These are phyloP conservation scores for Parnassius smintheus DNA, from an alignment of 2,888 invertebrate species.

Conservation along the genomic window DNA sequence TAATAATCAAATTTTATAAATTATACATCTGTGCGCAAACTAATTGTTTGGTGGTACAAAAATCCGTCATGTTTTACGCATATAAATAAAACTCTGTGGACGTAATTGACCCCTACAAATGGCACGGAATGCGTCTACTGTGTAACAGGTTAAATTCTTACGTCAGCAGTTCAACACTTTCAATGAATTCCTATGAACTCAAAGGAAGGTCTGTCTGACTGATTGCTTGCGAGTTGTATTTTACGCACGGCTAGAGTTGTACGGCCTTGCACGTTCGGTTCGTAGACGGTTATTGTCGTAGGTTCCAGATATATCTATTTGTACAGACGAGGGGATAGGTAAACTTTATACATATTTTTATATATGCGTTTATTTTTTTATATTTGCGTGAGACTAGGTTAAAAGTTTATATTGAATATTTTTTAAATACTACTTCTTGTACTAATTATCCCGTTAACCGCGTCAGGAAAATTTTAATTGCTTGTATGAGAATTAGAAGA, in stretches of 20 bases:
- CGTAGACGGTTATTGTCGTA: too few species aligned
- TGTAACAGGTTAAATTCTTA: constrained; percentile 64
- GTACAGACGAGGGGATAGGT: too few species aligned
- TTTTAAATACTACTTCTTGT: too few species aligned
- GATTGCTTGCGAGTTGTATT: constrained; percentile 27
- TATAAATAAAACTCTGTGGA: constrained; percentile 17
- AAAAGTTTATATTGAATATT: too few species aligned
- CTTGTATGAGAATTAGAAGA: too few species aligned
- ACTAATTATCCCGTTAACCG: too few species aligned
- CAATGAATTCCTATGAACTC: constrained; percentile 48
- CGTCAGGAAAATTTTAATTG: too few species aligned
- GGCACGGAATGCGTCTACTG: constrained; percentile 43
- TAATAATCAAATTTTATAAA: not conserved
- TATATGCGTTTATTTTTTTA: too few species aligned
- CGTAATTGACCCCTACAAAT: constrained; percentile 49
- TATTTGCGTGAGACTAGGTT: too few species aligned
- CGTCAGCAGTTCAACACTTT: constrained; percentile 71
- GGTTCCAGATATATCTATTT: too few species aligned
- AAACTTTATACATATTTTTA: too few species aligned
- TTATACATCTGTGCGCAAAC: not conserved
- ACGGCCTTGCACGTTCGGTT: constrained; percentile 18
- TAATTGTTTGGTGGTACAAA: not conserved
- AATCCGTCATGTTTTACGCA: not conserved
- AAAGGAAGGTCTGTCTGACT: constrained; percentile 31
- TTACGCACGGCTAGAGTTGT: constrained; percentile 20